Base-by-base conservation (phyloP, 2,113 vertebrate species). In the Rattus rattus region DNA sequence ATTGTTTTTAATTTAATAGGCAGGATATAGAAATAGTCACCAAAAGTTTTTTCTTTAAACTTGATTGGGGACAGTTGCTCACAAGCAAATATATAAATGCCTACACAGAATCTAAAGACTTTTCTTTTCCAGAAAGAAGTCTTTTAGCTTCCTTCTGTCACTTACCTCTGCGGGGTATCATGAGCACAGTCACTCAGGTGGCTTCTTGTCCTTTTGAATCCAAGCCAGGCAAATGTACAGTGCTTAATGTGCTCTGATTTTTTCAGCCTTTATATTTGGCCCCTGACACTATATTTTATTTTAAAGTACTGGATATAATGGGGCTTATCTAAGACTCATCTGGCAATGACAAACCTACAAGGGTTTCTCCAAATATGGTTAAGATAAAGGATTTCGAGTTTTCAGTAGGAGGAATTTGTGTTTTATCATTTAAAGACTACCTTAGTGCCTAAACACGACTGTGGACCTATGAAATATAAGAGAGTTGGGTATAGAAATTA, bases 201-300 rank as follows among this genome's bases (percentile, higher is more conserved):
- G 19, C 0, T 49, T 49, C 86, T 30, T 83, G 36, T 81, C 28
- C 63, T 88, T 88, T 70, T 26, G 13, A 47, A 59, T 72, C 36
- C 36, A 85, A 54, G 3, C 11, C 47, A 70, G 24, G 39, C n/a
- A 92, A 94, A 73, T 36, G 5, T 61, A 56, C 16, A 67, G 7
- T 17, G 20, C 36, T 54, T 88, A 92, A 49, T 19, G 49, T 14
- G 8, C 22, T 92, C 43, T 70, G 47, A 65, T 54, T 96, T 95
- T 81, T 24, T 43, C 39, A 54, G 11, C 0, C 5, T 93, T 92
- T 84, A 17, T 79, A 88, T 56, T 59, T 94, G 30, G 20, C 12
- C 16, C 22, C 43, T 92, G 65, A 88, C 93, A 67, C 43, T 84
- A 43, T 86, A 19, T 73, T 92, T 96, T 65, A 95, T 96, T 93